Evolutionary conservation across 2,888 invertebrate genomes (phyloP).

Genomic region (Cephus spinipes): DNA sequence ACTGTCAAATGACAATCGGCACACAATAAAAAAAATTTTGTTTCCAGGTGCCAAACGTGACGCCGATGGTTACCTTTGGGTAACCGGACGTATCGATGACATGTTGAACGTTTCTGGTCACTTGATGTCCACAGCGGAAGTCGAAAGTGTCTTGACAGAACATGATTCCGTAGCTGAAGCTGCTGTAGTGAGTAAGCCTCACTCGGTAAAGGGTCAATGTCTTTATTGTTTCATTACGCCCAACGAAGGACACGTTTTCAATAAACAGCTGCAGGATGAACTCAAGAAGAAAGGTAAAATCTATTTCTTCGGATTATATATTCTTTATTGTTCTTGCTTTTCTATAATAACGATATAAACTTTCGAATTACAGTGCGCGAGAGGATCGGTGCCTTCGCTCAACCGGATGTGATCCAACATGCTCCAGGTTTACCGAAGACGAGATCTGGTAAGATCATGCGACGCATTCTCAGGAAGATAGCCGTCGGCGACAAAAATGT

Average conservation of each 20-base stretch:
- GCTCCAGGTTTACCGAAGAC: constrained; percentile 97
- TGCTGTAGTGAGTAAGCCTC: constrained; percentile 95
- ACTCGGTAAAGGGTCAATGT: constrained; percentile 95
- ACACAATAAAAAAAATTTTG: neutral
- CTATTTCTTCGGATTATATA: neutral
- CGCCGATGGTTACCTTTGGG: constrained; percentile 95
- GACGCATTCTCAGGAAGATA: constrained; percentile 92
- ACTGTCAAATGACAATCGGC: neutral
- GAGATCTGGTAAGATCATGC: constrained; percentile 98
- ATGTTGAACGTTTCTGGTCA: constrained; percentile 99
- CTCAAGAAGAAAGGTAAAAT: constrained; percentile 74
- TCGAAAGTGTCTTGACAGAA: constrained; percentile 84
- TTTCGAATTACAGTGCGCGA: constrained; percentile 76
- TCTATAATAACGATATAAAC: neutral
- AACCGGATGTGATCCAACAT: constrained; percentile 93
- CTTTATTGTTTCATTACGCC: constrained; percentile 97
- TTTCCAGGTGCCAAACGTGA: constrained; percentile 87
- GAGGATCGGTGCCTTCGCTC: constrained; percentile 95
- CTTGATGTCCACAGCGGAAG: constrained; percentile 96
- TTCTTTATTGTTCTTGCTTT: neutral
- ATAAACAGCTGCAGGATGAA: constrained; percentile 77
- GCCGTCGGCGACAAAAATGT: constrained; percentile 89
- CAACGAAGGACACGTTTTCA: constrained; percentile 80
- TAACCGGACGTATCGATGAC: constrained; percentile 97
- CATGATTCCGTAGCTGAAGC: constrained; percentile 89